Base-by-base conservation (phyloP, 2,113 vertebrate species). In the Peromyscus leucopus region DNA sequence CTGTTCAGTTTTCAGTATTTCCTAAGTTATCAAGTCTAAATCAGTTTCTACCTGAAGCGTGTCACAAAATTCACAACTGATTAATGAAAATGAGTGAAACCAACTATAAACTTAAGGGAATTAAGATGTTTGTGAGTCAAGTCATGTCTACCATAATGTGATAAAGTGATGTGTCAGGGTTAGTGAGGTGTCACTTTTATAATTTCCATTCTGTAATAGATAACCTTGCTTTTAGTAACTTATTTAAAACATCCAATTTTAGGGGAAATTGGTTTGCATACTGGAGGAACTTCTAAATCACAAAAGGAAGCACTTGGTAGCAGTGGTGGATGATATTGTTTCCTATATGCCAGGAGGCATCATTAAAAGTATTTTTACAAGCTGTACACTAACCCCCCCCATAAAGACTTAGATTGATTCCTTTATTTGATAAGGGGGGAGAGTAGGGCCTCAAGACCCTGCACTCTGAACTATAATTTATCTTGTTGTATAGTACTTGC, bases 171-270 rank as follows among this genome's bases (percentile, higher is more conserved):
- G 13, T 36, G 46, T 31, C 36, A 7, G 95, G 82, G 28, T 72
- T 94, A 86, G 36, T 82, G 83, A 85, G 36, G 9, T 80, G 51
- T 36, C 33, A 55, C 17, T 36, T 51, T 33, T 55, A 55, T 55
- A 55, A 80, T 57, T 80, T 5, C 24, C 39, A 15, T 76, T 79
- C 24, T 93, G 0, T 33, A 61, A 9, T 84, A 91, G 86, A 10
- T 42, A 39, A 39, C 78, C 42, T 87, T 95, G 83, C 55, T 90
- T 95, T 96, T 86, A 76, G 89, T 67, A 28, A 86, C 63, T 33
- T 33, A 89, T 24, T 79, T 90, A 48, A 2, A 48, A 78, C 79
- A 9, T 84, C 78, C 2, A 59, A 39, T 31, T 90, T 21, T 61
- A 74, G 39, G 39, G 15, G 82, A 86, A 82, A 28, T 86, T 72